Evolutionary conservation across 1,140 invertebrate species (phyloP), one percentile per base, ranked within the genome.

Genomic region (Tetragonula clypearis): DNA sequence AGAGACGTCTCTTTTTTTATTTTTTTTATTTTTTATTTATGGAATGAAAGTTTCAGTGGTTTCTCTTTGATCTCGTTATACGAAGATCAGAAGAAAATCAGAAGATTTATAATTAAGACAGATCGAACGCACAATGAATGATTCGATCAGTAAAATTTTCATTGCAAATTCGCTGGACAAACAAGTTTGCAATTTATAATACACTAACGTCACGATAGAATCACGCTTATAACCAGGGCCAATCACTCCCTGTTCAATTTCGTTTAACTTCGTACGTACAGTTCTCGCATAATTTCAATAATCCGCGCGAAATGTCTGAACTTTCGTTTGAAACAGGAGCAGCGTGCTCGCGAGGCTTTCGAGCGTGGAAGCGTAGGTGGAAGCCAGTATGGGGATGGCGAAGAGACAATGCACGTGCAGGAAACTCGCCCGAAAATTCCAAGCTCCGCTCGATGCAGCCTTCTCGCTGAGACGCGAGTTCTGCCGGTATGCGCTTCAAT

Each of bases 401-500:
- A 23, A 35, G 58, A n/a, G 60, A 82, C 73, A 53, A 74, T 76
- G 6, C 5, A 49, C 17, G 23, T 23, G 41, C 6, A 5, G 21
- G 41, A 17, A 74, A 74, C 53, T 23, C 14, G 23, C 30, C 65
- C 23, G 73, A 55, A 77, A 83, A 77, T 82, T 82, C 60, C 60
- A 21, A n/a, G 23, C 23, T 72, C 5, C 55, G 55, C 17, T 17
- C 11, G 12, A 1, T 11, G 23, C 55, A 17, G 30, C 53, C 23
- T 49, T 49, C 41, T n/a, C 41, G 26, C 2, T 21, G 35, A 41
- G 62, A 69, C 73, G 41, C 56, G 55, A 30, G 81, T 78, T 58
- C n/a, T 65, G 65, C 19, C 74, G 35, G 55, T 55, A 21, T 58
- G 65, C 62, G 53, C 74, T 55, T 83, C 73, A 83, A 82, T 83